Conservation (phyloP, 1,140 invertebrate genomes). For the Lycorma delicatula region DNA sequence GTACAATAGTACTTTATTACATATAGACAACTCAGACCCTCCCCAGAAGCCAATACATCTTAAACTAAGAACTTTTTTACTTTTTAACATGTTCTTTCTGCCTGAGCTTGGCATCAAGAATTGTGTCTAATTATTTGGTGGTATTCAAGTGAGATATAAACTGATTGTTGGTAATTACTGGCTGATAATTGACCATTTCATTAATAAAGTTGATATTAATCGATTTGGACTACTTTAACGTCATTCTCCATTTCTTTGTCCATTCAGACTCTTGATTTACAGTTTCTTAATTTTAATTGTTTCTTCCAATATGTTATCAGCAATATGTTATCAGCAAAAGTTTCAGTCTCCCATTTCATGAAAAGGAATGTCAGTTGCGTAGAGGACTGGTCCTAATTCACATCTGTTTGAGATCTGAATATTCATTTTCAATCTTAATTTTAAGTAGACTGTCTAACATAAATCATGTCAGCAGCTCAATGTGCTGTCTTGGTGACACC, state of each 20-base stretch:
- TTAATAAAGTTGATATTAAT: background rate
- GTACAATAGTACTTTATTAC: too few species aligned
- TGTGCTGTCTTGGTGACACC: background rate
- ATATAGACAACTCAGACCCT: too few species aligned
- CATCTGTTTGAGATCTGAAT: background rate
- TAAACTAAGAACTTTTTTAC: background rate
- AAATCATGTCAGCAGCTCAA: background rate
- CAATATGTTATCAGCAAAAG: background rate
- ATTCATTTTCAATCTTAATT: background rate
- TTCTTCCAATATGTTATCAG: background rate
- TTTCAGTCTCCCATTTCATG: background rate
- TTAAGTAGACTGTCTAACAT: background rate
- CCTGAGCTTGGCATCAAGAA: background rate
- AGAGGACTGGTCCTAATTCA: background rate
- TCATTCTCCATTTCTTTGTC: background rate
- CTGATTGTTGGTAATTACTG: too few species aligned
- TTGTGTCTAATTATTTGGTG: background rate
- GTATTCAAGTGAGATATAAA: too few species aligned
- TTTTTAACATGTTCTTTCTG: background rate
- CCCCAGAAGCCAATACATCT: background rate
- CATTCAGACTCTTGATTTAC: background rate
- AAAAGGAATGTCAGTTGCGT: background rate
- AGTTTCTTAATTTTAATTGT: too few species aligned
- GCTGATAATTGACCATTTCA: too few species aligned
- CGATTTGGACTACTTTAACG: background rate